These are phyloP conservation scores for Limanda limanda DNA, from an alignment of 2,113 vertebrate species.

Conservation along the genomic window DNA sequence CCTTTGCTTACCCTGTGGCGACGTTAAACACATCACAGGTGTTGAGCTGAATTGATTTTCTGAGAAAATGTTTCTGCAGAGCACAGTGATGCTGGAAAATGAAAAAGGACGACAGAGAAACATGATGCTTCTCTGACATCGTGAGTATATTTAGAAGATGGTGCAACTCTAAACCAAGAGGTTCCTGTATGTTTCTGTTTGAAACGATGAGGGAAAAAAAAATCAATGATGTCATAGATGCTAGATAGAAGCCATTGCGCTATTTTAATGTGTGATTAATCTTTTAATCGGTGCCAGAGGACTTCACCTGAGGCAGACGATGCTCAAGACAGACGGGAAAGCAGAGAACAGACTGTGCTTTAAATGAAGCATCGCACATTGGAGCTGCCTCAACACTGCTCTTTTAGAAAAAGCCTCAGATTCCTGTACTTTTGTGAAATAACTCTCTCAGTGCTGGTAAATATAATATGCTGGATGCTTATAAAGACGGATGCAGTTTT, in stretches of 20 bases:
- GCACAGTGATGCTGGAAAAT: constrained; percentile 23
- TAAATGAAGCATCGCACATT: constrained; percentile 36
- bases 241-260: not conserved
- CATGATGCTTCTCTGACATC: not conserved
- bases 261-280: constrained; percentile 44
- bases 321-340: not conserved
- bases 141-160: constrained; percentile 16
- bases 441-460: constrained; percentile 17
- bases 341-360: constrained; percentile 9
- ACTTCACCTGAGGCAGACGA: constrained; percentile 8
- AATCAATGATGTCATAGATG: constrained; percentile 10
- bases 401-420: constrained; percentile 14
- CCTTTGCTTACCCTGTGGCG: constrained; percentile 42
- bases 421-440: constrained; percentile 16
- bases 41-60: constrained; percentile 68
- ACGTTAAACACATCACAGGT: constrained; percentile 52
- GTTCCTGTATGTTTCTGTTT: not conserved
- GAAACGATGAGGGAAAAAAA: too few species aligned
- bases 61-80: constrained; percentile 54
- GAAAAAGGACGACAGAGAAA: not conserved
- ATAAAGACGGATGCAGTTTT: not conserved
- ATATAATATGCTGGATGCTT: constrained; percentile 38
- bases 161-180: constrained; percentile 15
- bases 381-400: constrained; percentile 15
- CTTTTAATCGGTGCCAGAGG: constrained; percentile 17